These are phyloP conservation scores for Galaxias olidus DNA, from an alignment of 2,797 vertebrate species.

Conservation along the genomic window DNA sequence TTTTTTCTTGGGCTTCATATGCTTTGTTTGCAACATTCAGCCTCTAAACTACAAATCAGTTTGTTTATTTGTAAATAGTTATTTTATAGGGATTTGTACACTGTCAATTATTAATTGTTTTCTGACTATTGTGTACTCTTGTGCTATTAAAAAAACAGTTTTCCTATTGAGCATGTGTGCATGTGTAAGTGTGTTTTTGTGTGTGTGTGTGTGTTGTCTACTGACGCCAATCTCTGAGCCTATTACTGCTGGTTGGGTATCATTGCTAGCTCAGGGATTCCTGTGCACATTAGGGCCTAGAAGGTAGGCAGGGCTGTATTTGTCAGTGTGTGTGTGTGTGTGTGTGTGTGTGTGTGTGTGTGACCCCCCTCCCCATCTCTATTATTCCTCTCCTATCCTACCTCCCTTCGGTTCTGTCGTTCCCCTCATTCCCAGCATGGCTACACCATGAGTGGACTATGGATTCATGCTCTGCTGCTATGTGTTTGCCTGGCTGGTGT, in stretches of 20 bases:
- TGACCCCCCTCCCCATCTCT: slow-evolving; percentile 4
- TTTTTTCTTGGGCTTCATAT: no score
- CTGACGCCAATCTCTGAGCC: slow-evolving; percentile 21
- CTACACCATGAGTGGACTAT: slow-evolving; percentile 52
- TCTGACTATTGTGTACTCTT: not conserved
- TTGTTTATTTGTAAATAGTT: not conserved
- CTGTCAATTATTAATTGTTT: not conserved
- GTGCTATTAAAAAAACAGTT: not conserved
- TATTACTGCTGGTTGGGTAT: slow-evolving; percentile 41
- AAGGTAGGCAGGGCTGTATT: slow-evolving; percentile 37
- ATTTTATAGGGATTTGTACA: not conserved
- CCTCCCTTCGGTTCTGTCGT: slow-evolving; percentile 34
- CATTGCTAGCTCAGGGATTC: slow-evolving; percentile 72
- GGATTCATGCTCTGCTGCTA: slow-evolving; percentile 41
- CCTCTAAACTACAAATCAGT: not conserved
- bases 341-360: slow-evolving; percentile 14
- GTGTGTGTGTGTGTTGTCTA: not conserved
- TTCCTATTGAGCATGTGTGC: not conserved
- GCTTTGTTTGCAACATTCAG: no score
- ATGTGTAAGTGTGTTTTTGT: slow-evolving; percentile 15
- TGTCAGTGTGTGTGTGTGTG: slow-evolving; percentile 8
- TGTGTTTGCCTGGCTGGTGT: slow-evolving; percentile 25
- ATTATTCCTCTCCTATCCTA: slow-evolving; percentile 30
- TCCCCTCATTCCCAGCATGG: slow-evolving; percentile 53
- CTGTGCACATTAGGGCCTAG: slow-evolving; percentile 68